Base-by-base conservation (phyloP, 2,888 invertebrate species). In the Andrena hattorfiana region DNA sequence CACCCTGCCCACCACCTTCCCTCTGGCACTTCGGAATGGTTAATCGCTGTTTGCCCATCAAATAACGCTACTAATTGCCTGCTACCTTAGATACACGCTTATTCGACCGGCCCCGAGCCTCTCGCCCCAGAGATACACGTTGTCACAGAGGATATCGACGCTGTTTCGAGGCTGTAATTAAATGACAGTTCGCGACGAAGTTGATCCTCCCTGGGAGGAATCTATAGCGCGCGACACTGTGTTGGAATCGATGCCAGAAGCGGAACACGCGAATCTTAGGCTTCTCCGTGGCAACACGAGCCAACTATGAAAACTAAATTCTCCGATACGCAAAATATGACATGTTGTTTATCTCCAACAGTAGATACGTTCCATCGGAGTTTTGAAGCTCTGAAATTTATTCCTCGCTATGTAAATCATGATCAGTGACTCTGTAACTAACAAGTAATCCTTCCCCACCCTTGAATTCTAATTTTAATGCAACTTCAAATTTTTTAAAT, bases 11-110 rank as follows among this genome's bases (percentile, higher is more conserved):
- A 30, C 32, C 59, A n/a, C 62, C n/a, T 26, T 13, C 59, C 79
- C 73, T 62, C 70, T 23, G 68, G 48, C 77, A 49, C 32, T 74
- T 83, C 69, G 77, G 79, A 66, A 78, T 77, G 56, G 81, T 84
- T 79, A 77, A 81, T 84, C 77, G 78, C 69, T 86, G 84, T 84
- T 86, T 86, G 86, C 81, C 68, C 75, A 72, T 81, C 84, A 85
- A 86, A 85, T 85, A 86, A 86, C 83, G 71, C 63, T 63, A 64
- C 81, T 86, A 85, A 86, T 86, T 86, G 84, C 79, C 81, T 70
- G 73, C 67, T 72, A 70, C 81, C 71, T 76, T 56, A 60, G 73
- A 71, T 66, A 74, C 68, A 71, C 70, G 60, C 35, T 83, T 60
- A 62, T 72, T 82, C 66, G 69, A 20, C n/a, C 66, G 60, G 69